phyloP scores from a whole-genome alignment of 2,888 invertebrate genomes.

The Platycheirus albimanus region DNA sequence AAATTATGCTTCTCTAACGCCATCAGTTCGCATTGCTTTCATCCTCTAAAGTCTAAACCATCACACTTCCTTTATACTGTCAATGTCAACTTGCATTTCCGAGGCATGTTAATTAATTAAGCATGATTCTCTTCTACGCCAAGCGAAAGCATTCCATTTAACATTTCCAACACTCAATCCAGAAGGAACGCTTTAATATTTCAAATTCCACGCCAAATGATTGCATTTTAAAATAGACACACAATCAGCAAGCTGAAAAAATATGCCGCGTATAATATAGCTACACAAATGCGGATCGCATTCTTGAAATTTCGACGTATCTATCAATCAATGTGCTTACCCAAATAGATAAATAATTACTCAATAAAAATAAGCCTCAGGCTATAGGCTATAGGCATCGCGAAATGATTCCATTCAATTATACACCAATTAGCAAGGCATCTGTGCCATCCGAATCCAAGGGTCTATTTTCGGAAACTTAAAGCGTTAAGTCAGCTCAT shows the following conservation, averaged over 20 bases:
- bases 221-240: slow-evolving; percentile 41
- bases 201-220: slow-evolving; percentile 46
- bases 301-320: slow-evolving; percentile 62
- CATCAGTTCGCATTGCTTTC: neutral
- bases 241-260: slow-evolving; percentile 20
- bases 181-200: slow-evolving; percentile 36
- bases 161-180: slow-evolving; percentile 31
- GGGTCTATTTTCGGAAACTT: slow-evolving; percentile 50
- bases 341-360: slow-evolving; percentile 73
- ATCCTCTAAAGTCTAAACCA: neutral
- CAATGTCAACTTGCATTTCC: slow-evolving; percentile 43
- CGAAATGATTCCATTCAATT: slow-evolving; percentile 72
- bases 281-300: slow-evolving; percentile 42
- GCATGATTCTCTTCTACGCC: slow-evolving; percentile 23
- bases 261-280: slow-evolving; percentile 22
- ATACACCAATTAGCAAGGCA: slow-evolving; percentile 73
- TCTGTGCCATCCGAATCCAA: slow-evolving; percentile 65
- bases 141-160: slow-evolving; percentile 31
- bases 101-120: slow-evolving; percentile 55
- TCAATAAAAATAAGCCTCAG: slow-evolving; percentile 66
- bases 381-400: slow-evolving; percentile 27
- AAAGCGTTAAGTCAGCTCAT: slow-evolving; percentile 8
- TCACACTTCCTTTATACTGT: slow-evolving; percentile 9
- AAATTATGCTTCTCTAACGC: slow-evolving; percentile 10
- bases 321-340: slow-evolving; percentile 68